These are phyloP conservation scores for Pseudococcus longispinus DNA, from an alignment of 2,888 invertebrate genomes.

Conservation along the genomic window DNA sequence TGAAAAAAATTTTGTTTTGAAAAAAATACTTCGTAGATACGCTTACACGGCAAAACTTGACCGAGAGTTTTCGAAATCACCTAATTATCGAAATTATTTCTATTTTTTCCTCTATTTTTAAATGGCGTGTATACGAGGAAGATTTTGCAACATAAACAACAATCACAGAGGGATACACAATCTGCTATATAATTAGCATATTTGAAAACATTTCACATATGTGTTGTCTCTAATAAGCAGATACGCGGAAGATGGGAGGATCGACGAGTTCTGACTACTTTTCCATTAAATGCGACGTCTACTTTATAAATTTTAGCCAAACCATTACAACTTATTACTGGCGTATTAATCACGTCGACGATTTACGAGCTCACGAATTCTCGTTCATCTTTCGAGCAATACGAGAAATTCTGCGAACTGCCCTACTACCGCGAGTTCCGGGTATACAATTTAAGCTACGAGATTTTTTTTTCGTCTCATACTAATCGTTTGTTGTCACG, in stretches of 20 bases:
- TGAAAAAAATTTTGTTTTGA: constrained; percentile 8
- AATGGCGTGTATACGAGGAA: neutral
- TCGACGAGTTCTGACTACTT: constrained; percentile 1
- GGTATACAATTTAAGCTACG: neutral
- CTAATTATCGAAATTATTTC: constrained; percentile 18
- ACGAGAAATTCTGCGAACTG: neutral
- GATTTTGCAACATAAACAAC: constrained; percentile 13
- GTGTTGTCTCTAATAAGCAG: neutral
- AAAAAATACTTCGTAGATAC: neutral
- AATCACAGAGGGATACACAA: constrained; percentile 8
- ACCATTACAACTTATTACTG: neutral
- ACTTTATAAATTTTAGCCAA: neutral
- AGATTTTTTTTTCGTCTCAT: neutral
- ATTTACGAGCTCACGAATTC: neutral
- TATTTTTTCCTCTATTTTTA: constrained; percentile 5
- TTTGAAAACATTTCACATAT: constrained; percentile 17
- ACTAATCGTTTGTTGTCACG: neutral
- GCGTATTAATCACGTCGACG: neutral
- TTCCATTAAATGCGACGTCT: constrained; percentile 2
- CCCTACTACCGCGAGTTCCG: neutral
- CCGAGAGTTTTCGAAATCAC: neutral
- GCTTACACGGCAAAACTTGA: neutral
- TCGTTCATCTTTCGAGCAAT: neutral
- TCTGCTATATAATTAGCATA: constrained; percentile 26
- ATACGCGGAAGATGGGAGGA: constrained; percentile 18